phyloP scores from a whole-genome alignment of 2,888 invertebrate species.

The Phania funesta region DNA sequence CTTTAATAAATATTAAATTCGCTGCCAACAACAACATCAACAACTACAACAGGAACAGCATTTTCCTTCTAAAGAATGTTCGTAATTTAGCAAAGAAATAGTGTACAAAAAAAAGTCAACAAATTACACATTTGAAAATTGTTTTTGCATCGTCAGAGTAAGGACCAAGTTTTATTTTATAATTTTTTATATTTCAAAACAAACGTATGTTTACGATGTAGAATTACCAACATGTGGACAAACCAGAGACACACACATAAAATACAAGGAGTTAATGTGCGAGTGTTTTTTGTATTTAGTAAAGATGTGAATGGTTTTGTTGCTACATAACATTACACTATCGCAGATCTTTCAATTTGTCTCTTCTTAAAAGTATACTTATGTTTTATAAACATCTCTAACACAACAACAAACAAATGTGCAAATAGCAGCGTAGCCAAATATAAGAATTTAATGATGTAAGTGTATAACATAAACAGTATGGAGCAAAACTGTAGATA shows the following conservation, averaged over 20 bases:
- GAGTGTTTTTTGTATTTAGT: background rate
- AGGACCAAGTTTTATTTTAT: slow-evolving; percentile 47
- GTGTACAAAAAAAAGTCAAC: slow-evolving; percentile 21
- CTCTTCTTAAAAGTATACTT: slow-evolving; percentile 56
- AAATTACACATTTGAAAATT: slow-evolving; percentile 52
- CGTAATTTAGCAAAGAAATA: slow-evolving; percentile 22
- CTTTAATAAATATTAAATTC: slow-evolving; percentile 61
- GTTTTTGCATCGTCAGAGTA: slow-evolving; percentile 7
- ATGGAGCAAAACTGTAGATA: background rate
- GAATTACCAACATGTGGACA: slow-evolving; percentile 26
- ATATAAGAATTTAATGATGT: slow-evolving; percentile 1
- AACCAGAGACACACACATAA: slow-evolving; percentile 1
- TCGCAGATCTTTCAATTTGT: slow-evolving; percentile 65
- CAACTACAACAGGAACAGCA: slow-evolving; percentile 20
- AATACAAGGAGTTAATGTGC: background rate
- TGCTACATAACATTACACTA: slow-evolving; percentile 61
- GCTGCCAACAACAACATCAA: slow-evolving; percentile 18
- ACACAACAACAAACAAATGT: background rate
- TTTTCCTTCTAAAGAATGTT: background rate
- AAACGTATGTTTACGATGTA: slow-evolving; percentile 42
- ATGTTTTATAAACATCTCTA: slow-evolving; percentile 39
- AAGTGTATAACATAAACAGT: background rate
- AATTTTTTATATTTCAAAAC: slow-evolving; percentile 4
- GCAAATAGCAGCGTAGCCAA: background rate
- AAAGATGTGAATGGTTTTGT: slow-evolving; percentile 47